These are phyloP conservation scores for Chromobotia macracanthus DNA, from an alignment of 2,797 vertebrate genomes.

Conservation along the genomic window DNA sequence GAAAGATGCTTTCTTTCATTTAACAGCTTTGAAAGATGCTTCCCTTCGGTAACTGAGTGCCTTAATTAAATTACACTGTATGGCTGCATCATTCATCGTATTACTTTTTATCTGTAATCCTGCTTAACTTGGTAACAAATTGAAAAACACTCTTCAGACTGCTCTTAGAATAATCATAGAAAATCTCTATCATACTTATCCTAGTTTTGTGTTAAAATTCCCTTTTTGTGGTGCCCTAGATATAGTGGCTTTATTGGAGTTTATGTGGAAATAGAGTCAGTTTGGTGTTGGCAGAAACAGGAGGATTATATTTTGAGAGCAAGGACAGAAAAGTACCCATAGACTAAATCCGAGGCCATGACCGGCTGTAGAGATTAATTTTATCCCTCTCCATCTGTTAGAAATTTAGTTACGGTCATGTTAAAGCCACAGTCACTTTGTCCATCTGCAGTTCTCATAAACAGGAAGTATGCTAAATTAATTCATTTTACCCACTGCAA, in stretches of 20 bases:
- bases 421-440: conserved; percentile 8
- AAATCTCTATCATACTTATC: conserved; percentile 22
- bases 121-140: conserved; percentile 32
- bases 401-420: conserved; percentile 43
- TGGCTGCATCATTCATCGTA: conserved; percentile 37
- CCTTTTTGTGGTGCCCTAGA: conserved; percentile 45
- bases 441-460: conserved; percentile 32
- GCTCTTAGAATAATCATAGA: conserved; percentile 36
- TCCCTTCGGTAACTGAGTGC: conserved; percentile 26
- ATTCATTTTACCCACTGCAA: not conserved
- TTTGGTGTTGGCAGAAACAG: conserved; percentile 32
- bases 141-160: conserved; percentile 32
- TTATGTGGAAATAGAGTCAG: conserved; percentile 5
- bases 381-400: conserved; percentile 64
- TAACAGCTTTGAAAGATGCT: conserved; percentile 45
- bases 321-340: conserved; percentile 48
- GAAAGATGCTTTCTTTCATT: conserved; percentile 46
- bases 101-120: conserved; percentile 39
- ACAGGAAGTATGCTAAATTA: not conserved
- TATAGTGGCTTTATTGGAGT: conserved; percentile 3
- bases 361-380: conserved; percentile 59
- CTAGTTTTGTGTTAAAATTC: conserved; percentile 33
- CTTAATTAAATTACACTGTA: conserved; percentile 53
- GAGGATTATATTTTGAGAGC: conserved; percentile 51
- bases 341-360: conserved; percentile 57